Evolutionary conservation across 2,888 invertebrate genomes (phyloP).

Genomic region (Tolmerus cingulatus): DNA sequence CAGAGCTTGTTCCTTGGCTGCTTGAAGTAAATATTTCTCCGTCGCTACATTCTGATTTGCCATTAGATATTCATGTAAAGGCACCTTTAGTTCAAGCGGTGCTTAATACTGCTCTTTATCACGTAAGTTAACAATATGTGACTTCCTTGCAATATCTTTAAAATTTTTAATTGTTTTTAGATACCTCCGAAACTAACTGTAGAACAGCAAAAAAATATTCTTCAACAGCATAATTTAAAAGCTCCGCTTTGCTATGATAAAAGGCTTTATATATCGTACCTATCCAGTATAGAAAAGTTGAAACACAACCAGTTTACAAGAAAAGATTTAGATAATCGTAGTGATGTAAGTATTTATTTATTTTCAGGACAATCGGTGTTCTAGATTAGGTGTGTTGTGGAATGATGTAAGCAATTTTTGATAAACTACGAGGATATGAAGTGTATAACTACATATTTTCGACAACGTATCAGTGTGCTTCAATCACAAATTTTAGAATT

Average conservation of each 20-base stretch:
- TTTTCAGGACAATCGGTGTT: not conserved
- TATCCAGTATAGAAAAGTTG: slow-evolving; percentile 74
- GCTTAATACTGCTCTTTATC: slow-evolving; percentile 92
- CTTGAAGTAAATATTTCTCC: slow-evolving; percentile 94
- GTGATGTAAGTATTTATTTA: slow-evolving; percentile 53
- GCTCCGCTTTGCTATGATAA: slow-evolving; percentile 72
- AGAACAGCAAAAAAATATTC: slow-evolving; percentile 59
- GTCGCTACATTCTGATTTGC: slow-evolving; percentile 86
- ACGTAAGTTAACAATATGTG: slow-evolving; percentile 68
- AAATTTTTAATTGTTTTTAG: slow-evolving; percentile 46
- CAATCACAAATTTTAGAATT: too few species aligned
- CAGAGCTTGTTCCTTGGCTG: slow-evolving; percentile 91
- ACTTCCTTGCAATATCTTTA: not conserved
- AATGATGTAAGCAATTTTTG: too few species aligned
- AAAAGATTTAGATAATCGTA: slow-evolving; percentile 58
- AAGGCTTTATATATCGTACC: slow-evolving; percentile 72
- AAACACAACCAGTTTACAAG: slow-evolving; percentile 64
- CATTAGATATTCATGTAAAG: slow-evolving; percentile 91
- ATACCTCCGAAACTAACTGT: slow-evolving; percentile 61
- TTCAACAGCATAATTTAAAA: slow-evolving; percentile 60
- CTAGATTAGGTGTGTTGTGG: not conserved
- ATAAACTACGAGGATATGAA: too few species aligned
- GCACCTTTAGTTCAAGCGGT: slow-evolving; percentile 90
- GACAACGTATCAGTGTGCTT: too few species aligned
- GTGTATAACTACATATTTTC: too few species aligned